phyloP scores from a whole-genome alignment of 2,888 invertebrate genomes.

The Parnassius apollo region DNA sequence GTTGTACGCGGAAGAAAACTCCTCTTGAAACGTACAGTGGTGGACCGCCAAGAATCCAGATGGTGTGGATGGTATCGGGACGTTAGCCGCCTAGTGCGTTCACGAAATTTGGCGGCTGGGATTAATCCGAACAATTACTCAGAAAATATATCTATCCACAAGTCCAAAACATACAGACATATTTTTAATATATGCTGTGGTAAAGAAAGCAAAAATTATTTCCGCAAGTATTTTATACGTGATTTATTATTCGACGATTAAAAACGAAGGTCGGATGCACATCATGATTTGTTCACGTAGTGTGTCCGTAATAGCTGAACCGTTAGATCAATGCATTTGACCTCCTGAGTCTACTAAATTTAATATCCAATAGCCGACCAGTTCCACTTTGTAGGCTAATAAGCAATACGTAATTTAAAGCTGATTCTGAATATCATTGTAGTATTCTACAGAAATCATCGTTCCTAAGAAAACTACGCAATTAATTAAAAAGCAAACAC shows the following conservation, averaged over 20 bases:
- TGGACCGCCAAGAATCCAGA: too few relatives aligned
- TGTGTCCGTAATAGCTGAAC: constrained; percentile 56
- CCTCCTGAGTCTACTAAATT: constrained; percentile 58
- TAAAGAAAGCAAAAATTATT: neutral
- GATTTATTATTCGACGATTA: too few relatives aligned
- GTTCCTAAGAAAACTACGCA: neutral
- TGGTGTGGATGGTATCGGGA: too few relatives aligned
- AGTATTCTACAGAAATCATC: neutral
- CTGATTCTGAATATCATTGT: constrained; percentile 4
- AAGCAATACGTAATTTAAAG: constrained; percentile 10
- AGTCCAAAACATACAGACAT: neutral
- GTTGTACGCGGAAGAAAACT: too few relatives aligned
- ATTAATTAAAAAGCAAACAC: constrained; percentile 12
- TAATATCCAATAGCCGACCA: constrained; percentile 26
- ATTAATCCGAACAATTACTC: too few relatives aligned
- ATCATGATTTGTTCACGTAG: constrained; percentile 54
- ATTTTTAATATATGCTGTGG: neutral
- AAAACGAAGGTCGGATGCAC: neutral
- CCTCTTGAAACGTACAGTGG: too few relatives aligned
- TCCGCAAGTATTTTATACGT: too few relatives aligned
- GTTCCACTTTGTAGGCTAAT: constrained; percentile 7
- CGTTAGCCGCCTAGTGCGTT: too few relatives aligned
- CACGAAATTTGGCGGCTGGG: too few relatives aligned
- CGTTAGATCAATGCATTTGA: constrained; percentile 69
- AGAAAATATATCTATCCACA: too few relatives aligned